These are phyloP conservation scores for Psittacula derbiana DNA, from an alignment of 2,797 vertebrate species.

Conservation along the genomic window DNA sequence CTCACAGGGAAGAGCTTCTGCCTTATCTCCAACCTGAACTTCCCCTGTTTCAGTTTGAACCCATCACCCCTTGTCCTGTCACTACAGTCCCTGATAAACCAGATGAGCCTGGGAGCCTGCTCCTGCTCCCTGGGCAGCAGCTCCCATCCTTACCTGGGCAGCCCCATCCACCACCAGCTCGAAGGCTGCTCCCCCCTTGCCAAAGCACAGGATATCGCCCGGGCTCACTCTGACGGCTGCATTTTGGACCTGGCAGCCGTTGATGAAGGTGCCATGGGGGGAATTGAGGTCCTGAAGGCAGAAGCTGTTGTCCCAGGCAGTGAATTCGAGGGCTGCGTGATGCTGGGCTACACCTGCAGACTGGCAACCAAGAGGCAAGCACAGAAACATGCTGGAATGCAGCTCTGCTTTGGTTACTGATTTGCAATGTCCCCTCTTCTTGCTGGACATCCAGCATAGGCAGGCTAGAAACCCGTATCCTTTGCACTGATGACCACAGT, in stretches of 20 bases:
- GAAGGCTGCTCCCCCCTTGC: constrained; percentile 65
- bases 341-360: constrained; percentile 75
- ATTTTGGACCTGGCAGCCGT: constrained; percentile 82
- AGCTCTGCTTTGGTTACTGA: too few species aligned
- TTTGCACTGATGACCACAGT: neutral
- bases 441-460: accelerated
- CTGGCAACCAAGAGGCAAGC: constrained; percentile 30
- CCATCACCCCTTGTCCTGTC: neutral
- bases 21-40: neutral
- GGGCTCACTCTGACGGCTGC: constrained; percentile 75
- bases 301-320: constrained; percentile 63
- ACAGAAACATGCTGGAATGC: neutral
- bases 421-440: neutral
- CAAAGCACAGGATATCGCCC: constrained; percentile 78
- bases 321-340: constrained; percentile 77
- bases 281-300: constrained; percentile 80
- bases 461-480: accelerated
- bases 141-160: constrained; percentile 8
- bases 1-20: neutral
- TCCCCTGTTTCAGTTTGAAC: neutral
- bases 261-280: constrained; percentile 77
- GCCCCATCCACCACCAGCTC: constrained; percentile 70
- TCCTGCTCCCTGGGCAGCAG: neutral
- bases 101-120: accelerated
- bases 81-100: neutral